Percentiles rank a stretch among this genome's conserved stretches.
phyloP scores from a whole-genome alignment of 2,113 vertebrate species.

The Suncus etruscus region DNA sequence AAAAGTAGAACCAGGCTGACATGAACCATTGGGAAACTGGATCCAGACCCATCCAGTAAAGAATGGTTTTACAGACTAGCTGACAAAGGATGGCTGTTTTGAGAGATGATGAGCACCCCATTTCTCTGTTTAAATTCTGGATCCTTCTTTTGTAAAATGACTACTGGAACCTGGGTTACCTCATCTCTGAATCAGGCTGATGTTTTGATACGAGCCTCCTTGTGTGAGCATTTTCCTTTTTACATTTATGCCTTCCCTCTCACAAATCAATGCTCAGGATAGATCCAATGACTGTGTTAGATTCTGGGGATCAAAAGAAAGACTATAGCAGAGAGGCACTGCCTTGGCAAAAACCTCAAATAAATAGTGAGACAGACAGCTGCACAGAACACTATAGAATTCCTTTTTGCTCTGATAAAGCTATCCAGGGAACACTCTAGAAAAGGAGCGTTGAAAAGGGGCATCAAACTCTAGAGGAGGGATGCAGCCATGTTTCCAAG shows the following conservation, averaged over 20 bases:
- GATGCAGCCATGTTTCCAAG: not conserved
- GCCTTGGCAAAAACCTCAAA: not conserved
- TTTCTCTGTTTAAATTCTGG: not conserved
- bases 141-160: not conserved
- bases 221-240: not conserved
- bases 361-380: not conserved
- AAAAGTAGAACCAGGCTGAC: not conserved
- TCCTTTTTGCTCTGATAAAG: not conserved
- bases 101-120: not conserved
- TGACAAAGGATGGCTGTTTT: not conserved
- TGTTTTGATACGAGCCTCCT: not conserved
- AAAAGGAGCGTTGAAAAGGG: not conserved
- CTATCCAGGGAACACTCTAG: not conserved
- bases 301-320: not conserved
- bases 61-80: not conserved
- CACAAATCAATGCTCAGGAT: not conserved
- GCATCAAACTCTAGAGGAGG: not conserved
- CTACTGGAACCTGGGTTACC: not conserved
- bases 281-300: not conserved
- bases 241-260: not conserved
- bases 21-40: not conserved
- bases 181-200: not conserved
- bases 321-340: not conserved
- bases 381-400: not conserved
- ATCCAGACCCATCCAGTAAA: not conserved